Base-by-base conservation (phyloP, 2,797 vertebrate species). In the Notamacropus eugenii region DNA sequence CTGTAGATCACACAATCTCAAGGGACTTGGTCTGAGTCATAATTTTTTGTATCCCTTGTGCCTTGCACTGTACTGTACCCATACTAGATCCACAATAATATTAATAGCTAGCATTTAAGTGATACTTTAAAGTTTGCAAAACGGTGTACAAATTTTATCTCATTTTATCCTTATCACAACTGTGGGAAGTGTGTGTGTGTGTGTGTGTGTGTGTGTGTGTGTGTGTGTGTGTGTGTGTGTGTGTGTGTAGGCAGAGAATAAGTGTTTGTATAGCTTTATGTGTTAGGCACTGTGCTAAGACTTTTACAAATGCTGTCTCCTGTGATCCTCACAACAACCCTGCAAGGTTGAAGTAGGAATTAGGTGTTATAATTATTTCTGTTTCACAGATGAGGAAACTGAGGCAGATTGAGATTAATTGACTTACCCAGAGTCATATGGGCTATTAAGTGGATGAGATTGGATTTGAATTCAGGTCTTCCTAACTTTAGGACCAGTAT, bases 361-460 rank as follows among this genome's bases (percentile, higher is more conserved):
- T 40, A 10, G 62, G 34, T 40, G 62, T 34, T 40, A 40, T 90
- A 59, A 24, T 57, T 90, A 95, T 19, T 1, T 46, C 67, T 29
- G 34, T 93, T 94, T 95, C 92, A 92, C 14, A 92, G 90, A 96
- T 92, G 59, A 67, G 55, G 91, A 95, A 93, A 90, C 74, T 54
- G 92, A 93, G 95, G 67, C 91, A 96, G 55, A 54, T 92, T 91
- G 62, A 95, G 31, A 29, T 90, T 52, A 91, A 59, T 14, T 55
- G 11, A 90, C 82, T 92, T 93, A 56, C 82, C n/a, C 52, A 62
- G 82, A 93, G 82, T 87, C 9, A 46, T 87, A 46, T 0, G 6
- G 6, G 13, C 40, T 82, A 46, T 46, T 55, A 50, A 91, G 40
- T 90, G 6, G 59, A 19, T 87, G 87, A 58, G 55, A 56, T 46